Evolutionary conservation across 2,797 vertebrate species (phyloP).

Genomic region (Enteromius anoplus): DNA sequence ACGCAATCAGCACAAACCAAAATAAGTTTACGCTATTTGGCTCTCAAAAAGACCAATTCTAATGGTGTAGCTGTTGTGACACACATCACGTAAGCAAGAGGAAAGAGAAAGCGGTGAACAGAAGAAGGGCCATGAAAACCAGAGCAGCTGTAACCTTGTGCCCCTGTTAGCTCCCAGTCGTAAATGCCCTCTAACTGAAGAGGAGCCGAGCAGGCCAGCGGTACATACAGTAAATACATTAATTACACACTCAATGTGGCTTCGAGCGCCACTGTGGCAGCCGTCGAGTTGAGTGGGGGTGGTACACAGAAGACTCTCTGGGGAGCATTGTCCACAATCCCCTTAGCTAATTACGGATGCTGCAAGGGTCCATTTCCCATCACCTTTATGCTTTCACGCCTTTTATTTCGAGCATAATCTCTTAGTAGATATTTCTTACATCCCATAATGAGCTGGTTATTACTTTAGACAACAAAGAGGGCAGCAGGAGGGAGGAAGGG

Average conservation of each 20-base stretch:
- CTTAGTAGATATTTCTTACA: conserved; percentile 77
- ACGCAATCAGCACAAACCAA: conserved; percentile 4
- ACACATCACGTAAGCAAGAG: conserved; percentile 30
- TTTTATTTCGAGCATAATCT: conserved; percentile 80
- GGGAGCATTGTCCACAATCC: conserved; percentile 67
- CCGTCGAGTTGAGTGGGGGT: conserved; percentile 50
- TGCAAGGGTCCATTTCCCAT: conserved; percentile 70
- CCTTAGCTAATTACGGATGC: conserved; percentile 75
- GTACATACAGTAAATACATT: conserved; percentile 73
- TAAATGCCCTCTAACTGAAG: conserved; percentile 62
- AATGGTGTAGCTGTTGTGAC: conserved; percentile 23
- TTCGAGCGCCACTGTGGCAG: conserved; percentile 19
- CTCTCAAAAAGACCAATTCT: not conserved
- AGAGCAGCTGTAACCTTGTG: conserved; percentile 48
- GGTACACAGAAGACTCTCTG: conserved; percentile 58
- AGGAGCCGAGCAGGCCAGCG: conserved; percentile 61
- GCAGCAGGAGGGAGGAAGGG: conserved; percentile 29
- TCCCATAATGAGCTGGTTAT: conserved; percentile 79
- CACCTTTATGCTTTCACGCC: conserved; percentile 69
- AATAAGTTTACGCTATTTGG: not conserved
- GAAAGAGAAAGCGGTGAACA: conserved; percentile 9
- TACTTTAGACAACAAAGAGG: conserved; percentile 71
- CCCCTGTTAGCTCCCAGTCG: conserved; percentile 61
- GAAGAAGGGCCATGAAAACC: conserved; percentile 21
- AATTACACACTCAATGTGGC: conserved; percentile 71